Percentiles rank a stretch among this genome's conserved stretches.
Evolutionary conservation across 2,888 invertebrate genomes (phyloP).

Genomic region (Schrankia costaestrigalis): DNA sequence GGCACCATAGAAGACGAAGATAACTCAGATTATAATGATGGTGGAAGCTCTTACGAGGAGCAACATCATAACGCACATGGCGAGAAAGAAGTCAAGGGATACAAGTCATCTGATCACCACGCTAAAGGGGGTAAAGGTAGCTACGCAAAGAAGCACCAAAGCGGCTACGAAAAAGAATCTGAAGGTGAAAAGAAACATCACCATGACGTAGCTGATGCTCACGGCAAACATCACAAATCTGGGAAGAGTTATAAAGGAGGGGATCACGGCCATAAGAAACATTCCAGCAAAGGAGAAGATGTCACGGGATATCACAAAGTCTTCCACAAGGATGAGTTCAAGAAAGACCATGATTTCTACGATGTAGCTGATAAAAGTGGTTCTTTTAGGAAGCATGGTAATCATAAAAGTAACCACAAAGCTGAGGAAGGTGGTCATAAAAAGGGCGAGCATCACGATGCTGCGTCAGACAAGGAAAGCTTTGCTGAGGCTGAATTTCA

Average conservation of each 20-base stretch:
- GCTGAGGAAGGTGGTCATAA: conserved; percentile 78
- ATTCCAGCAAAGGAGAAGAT: conserved; percentile 85
- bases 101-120: conserved; percentile 72
- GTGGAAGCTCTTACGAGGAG: conserved; percentile 70
- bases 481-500: conserved; percentile 80
- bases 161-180: conserved; percentile 75
- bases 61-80: conserved; percentile 75
- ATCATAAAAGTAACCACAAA: conserved; percentile 76
- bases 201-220: conserved; percentile 75
- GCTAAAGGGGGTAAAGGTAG: conserved; percentile 80
- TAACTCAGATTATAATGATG: conserved; percentile 56
- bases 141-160: conserved; percentile 75
- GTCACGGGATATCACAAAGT: conserved; percentile 87
- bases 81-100: conserved; percentile 79
- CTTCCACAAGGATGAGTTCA: conserved; percentile 88
- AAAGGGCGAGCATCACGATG: conserved; percentile 78
- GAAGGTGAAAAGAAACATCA: conserved; percentile 79
- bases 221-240: conserved; percentile 77
- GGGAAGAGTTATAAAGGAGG: conserved; percentile 78
- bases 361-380: conserved; percentile 85
- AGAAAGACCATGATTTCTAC: conserved; percentile 88
- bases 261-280: conserved; percentile 80
- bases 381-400: conserved; percentile 83
- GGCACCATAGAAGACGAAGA: conserved; percentile 53
- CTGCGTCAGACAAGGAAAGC: conserved; percentile 73